A percentile compares a stretch with the other conserved stretches of the same genome.
phyloP scores from a whole-genome alignment of 2,113 vertebrate species.

The Platichthys stellatus region DNA sequence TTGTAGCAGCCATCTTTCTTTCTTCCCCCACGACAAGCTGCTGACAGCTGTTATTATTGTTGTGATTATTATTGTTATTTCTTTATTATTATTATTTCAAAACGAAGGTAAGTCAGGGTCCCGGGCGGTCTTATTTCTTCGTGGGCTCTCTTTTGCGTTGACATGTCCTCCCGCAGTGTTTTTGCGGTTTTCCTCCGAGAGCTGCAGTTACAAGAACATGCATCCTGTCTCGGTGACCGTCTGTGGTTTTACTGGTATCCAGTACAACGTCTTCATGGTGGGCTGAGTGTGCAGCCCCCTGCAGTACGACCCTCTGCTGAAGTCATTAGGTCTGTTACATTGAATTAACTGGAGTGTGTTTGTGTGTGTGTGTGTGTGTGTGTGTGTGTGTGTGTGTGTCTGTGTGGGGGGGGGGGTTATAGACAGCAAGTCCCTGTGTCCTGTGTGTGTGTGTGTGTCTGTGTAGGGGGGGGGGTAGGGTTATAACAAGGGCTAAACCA shows the following conservation, averaged over 20 bases:
- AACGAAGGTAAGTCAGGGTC: neutral
- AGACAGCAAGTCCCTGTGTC: too few relatives aligned
- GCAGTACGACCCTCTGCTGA: neutral
- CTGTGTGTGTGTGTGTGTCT: too few relatives aligned
- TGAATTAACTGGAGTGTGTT: neutral
- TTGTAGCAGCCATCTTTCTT: too few relatives aligned
- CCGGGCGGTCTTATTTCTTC: neutral
- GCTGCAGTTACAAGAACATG: slow-evolving; percentile 22
- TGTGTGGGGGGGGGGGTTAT: too few relatives aligned
- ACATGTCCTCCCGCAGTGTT: neutral
- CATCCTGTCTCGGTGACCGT: slow-evolving; percentile 14
- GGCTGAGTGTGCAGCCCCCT: neutral
- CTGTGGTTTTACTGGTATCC: neutral
- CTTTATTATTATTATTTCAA: neutral
- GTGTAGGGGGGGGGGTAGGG: too few relatives aligned
- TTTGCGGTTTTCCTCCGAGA: slow-evolving; percentile 1
- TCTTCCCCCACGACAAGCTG: too few relatives aligned
- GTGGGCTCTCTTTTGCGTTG: neutral
- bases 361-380: too few relatives aligned
- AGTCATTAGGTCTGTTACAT: neutral
- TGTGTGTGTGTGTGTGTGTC: too few relatives aligned
- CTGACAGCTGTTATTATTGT: too few relatives aligned
- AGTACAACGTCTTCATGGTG: neutral
- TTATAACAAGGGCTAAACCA: too few relatives aligned
- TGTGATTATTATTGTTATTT: too few relatives aligned